Conservation (phyloP, 2,888 invertebrate genomes). For the Amphipyra tragopoginis region DNA sequence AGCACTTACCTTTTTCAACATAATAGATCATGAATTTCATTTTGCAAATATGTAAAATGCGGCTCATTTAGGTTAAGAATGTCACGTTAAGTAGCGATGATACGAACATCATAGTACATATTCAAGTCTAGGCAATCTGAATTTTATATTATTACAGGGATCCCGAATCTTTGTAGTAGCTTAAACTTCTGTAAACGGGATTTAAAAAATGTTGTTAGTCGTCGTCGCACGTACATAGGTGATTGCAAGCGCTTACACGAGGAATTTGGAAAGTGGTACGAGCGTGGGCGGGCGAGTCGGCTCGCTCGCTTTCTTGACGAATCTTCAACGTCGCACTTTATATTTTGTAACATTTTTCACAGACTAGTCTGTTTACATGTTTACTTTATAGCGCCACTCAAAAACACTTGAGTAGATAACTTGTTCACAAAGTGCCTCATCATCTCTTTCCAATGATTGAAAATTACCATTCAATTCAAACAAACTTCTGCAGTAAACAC, state of each 20-base stretch:
- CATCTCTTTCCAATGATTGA: constrained; percentile 40
- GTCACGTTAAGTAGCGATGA: constrained; percentile 2
- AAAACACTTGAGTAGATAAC: constrained; percentile 41
- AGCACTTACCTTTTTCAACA: neutral
- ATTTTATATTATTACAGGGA: constrained; percentile 9
- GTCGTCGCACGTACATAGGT: constrained; percentile 78
- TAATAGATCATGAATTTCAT: neutral
- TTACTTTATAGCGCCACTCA: constrained; percentile 61
- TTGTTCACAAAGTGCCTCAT: constrained; percentile 42
- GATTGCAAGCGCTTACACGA: constrained; percentile 86
- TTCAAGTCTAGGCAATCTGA: neutral
- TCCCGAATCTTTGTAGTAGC: constrained; percentile 50
- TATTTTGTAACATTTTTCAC: constrained; percentile 84
- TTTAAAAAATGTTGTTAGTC: constrained; percentile 70
- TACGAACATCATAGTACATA: neutral
- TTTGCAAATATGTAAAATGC: constrained; percentile 2
- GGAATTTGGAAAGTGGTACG: constrained; percentile 89
- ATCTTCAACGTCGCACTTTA: constrained; percentile 84
- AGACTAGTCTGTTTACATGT: constrained; percentile 63
- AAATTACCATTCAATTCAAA: constrained; percentile 31
- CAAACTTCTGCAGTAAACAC: constrained; percentile 13
- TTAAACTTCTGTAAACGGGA: constrained; percentile 67
- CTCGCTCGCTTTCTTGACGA: constrained; percentile 83
- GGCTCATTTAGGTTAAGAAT: constrained; percentile 9
- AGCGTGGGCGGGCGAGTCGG: constrained; percentile 87